Percentiles rank a stretch among this genome's conserved stretches.
These are phyloP conservation scores for Drosophila santomea DNA, from an alignment of 1,140 invertebrate genomes.

Conservation along the genomic window DNA sequence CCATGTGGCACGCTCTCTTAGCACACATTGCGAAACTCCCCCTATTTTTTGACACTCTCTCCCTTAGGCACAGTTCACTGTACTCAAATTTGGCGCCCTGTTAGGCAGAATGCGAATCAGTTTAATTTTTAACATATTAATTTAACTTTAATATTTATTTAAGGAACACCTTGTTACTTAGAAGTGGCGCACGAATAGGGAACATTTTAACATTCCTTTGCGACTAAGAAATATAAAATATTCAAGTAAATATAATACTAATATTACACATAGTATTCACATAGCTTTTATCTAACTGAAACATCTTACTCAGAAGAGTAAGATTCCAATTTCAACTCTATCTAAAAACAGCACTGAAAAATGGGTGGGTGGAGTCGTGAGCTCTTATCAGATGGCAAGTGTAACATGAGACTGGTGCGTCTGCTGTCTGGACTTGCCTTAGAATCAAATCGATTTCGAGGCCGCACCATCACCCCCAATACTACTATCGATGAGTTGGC, in stretches of 20 bases:
- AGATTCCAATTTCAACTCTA: not conserved
- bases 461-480: conserved; percentile 24
- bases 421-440: conserved; percentile 52
- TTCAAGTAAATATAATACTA: too few relatives aligned
- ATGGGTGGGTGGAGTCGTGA: conserved; percentile 7
- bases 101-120: not conserved
- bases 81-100: conserved; percentile 50
- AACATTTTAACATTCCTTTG: too few relatives aligned
- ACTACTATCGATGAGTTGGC: conserved; percentile 50
- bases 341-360: not conserved
- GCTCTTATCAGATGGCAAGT: conserved; percentile 52
- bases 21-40: conserved; percentile 4
- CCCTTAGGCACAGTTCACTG: conserved; percentile 28
- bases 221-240: too few relatives aligned
- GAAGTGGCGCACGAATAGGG: too few relatives aligned
- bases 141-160: too few relatives aligned
- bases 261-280: too few relatives aligned
- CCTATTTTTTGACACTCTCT: conserved; percentile 4
- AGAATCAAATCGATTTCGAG: conserved; percentile 71
- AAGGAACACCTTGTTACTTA: too few relatives aligned
- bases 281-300: too few relatives aligned
- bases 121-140: not conserved
- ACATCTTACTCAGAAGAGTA: not conserved
- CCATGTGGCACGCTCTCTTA: conserved; percentile 3
- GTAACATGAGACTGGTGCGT: conserved; percentile 61